Evolutionary conservation across 2,797 vertebrate species (phyloP), one percentile per base, ranked within the genome.

Genomic region (Perodicticus potto): DNA sequence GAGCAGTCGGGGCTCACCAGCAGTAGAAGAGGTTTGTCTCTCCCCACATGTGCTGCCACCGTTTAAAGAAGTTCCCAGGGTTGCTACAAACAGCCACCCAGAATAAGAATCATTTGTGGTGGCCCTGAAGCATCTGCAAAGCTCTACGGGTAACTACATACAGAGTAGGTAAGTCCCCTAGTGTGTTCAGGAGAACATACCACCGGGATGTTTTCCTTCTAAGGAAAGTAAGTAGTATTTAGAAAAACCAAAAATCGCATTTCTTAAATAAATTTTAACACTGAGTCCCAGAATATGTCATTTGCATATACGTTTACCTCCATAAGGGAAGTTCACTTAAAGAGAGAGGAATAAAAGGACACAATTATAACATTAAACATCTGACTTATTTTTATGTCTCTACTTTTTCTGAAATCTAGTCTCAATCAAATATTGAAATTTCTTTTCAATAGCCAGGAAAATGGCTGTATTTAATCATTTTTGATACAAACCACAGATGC

Each of bases 201-300:
- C 37, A 53, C 29, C 34, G 61, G 57, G 23, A 29, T 12, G 29
- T 4, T 87, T 87, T 74, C 43, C 93, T 74, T 83, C 53, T n/a
- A 88, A 61, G 0, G 7, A 49, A 16, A 61, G 29, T 37, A 16
- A 61, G 29, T 37, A 13, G 43, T 5, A 72, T 67, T 76, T 29
- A 88, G 63, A 88, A 72, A 93, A 80, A n/a, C 2, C 16, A 74
- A 78, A 86, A 89, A 43, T 53, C 13, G 78, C 14, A 57, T 49
- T 85, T 55, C 23, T 92, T 87, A 94, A 82, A 89, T 78, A 94
- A 88, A 91, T 93, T 43, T 91, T 53, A 76, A 89, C 37, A 76
- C 73, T 91, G 78, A 55, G 73, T 69, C 23, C 45, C 13, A 25
- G 85, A 94, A 89, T 89, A 69, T 72, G 70, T n/a, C n/a, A 91